Evolutionary conservation across 2,797 vertebrate genomes (phyloP), one percentile per base, ranked within the genome.

Genomic region (Helarctos malayanus): DNA sequence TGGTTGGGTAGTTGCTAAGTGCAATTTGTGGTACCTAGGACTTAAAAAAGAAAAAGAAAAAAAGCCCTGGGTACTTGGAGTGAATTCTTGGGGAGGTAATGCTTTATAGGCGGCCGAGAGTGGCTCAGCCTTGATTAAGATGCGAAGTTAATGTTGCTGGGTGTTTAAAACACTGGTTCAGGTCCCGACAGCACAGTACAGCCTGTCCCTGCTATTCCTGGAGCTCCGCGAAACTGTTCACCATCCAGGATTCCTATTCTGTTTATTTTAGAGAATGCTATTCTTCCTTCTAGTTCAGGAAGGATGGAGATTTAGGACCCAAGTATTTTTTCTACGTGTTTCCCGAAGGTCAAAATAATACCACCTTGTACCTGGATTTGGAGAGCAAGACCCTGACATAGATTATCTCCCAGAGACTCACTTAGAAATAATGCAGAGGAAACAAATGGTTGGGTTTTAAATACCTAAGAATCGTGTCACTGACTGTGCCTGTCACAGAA

Each of bases 1-100:
- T 45, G 80, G 38, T 93, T 92, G 59, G 45, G 56, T 73, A 91
- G 93, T 83, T 91, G 86, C 79, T 94, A 92, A 96, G 89, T 95
- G 76, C 47, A 88, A 71, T 88, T 92, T 92, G 56, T 94, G 76
- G 89, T 94, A 56, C 75, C 69, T 71, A 78, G 61, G 32, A 71
- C 73, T 78, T 56, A 18, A 88, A 94, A 90, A 57, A 59, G 38
- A 38, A 38, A 84, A 61, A 52, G 23, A 68, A 49, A 85, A 63
- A 54, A 32, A 25, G 27, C 38, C 71, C 65, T 21, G 14, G 5
- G 80, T 69, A 91, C 61, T 90, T 80, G 69, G 84, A 95, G 89
- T 92, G 88, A 80, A 73, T 94, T 97, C 90, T 92, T 83, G 35
- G 92, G 68, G 91, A 82, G 73, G 54, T 76, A 54, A 87, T 75